These are phyloP conservation scores for Sinonovacula constricta DNA, from an alignment of 1,140 invertebrate species.

Conservation along the genomic window DNA sequence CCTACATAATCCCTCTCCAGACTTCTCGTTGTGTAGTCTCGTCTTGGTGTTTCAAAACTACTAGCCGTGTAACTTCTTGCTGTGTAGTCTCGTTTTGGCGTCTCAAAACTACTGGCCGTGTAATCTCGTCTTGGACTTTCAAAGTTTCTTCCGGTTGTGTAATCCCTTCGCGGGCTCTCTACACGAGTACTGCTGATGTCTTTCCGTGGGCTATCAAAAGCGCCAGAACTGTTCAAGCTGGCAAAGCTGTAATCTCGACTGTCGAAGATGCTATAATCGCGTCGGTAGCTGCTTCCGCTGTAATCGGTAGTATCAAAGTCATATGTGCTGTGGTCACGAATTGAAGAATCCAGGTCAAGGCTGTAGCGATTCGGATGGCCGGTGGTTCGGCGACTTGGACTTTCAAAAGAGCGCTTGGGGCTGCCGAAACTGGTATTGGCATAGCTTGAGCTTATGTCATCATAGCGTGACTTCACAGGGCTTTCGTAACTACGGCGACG, in stretches of 20 bases:
- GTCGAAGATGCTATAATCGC: too few relatives aligned
- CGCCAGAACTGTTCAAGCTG: too few relatives aligned
- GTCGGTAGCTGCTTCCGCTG: too few relatives aligned
- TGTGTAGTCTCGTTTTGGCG: background rate
- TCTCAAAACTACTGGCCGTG: background rate
- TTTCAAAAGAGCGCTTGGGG: constrained; percentile 18
- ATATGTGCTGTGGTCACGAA: background rate
- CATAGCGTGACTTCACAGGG: background rate
- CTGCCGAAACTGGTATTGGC: constrained; percentile 7
- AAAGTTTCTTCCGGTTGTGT: background rate
- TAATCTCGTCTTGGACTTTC: constrained; percentile 19
- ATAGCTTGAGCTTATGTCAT: background rate
- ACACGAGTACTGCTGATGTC: background rate
- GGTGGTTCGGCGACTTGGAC: background rate
- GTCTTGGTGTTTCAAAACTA: background rate
- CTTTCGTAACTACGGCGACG: background rate
- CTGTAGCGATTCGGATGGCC: too few relatives aligned
- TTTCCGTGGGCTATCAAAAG: background rate
- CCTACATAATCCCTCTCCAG: background rate
- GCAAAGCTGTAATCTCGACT: too few relatives aligned
- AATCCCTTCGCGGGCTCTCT: background rate
- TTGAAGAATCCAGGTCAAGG: background rate
- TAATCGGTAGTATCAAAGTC: background rate
- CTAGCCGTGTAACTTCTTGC: too few relatives aligned
- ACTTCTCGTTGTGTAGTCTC: background rate